Evolutionary conservation across 35 echinoderm and acorn worm genomes (phyloP), one percentile per base, ranked within the genome.

Genomic region (Lytechinus pictus): DNA sequence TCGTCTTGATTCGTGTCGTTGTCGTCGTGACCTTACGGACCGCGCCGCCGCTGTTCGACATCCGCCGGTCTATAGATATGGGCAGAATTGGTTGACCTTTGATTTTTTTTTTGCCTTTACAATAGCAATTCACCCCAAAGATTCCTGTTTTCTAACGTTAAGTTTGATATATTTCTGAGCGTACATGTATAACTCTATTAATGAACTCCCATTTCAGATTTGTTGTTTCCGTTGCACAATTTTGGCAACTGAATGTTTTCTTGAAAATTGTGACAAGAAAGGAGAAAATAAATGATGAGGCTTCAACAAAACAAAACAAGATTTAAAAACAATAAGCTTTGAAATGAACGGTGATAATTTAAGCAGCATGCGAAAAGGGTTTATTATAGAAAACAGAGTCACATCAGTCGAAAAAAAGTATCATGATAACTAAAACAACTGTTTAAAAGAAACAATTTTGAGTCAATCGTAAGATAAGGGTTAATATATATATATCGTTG

Each of bases 1-100:
- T 97, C 44, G 96, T 97, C 56, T 95, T 92, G 19, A 97, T 94
- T 52, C 94, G 89, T 1, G 96, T 97, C 10, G 96, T 97, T 8
- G 96, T 97, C n/a, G 94, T 97, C 86, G 96, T 97, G 54, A 92
- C 95, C 87, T 97, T 97, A 29, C 90, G 87, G 28, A 97, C 58
- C 55, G 92, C 54, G 92, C 57, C 57, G 92, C 53, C n/a, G n/a
- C 92, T 54, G 54, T 93, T 93, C 24, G 92, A 93, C 11, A 12
- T 93, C 29, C 92, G 92, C 92, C 54, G 28, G 27, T 90, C 88
- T 21, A 21, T 21, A 79, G 66, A 79, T 79, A 7, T 79, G 66
- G 66, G 66, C 14, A 79, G n/a, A 79, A 19, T 79, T 79, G 66
- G 66, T 79, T 79, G 12, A 79, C 66, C 66, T 5, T n/a, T 5